Conservation (phyloP, 2,797 vertebrate genomes). For the Anabas testudineus region DNA sequence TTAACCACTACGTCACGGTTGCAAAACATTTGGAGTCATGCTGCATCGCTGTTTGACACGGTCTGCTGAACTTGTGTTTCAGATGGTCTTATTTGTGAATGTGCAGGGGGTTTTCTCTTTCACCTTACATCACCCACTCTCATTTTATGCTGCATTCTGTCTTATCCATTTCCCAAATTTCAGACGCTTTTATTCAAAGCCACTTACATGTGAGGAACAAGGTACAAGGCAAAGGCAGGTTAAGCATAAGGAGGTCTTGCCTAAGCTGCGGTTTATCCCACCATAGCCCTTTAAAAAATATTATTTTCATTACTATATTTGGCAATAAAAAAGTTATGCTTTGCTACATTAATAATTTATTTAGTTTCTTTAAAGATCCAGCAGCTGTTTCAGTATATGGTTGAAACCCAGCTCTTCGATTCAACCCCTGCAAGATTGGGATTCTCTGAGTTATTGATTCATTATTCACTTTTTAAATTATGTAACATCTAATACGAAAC, state of each 20-base stretch:
- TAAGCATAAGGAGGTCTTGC: too few relatives aligned
- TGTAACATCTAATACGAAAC: conserved; percentile 62
- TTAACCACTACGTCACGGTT: neutral
- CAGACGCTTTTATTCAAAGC: too few relatives aligned
- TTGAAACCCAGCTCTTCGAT: conserved; percentile 29
- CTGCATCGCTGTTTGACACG: too few relatives aligned
- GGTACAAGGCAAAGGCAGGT: too few relatives aligned
- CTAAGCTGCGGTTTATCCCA: conserved; percentile 30
- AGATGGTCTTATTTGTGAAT: conserved; percentile 14
- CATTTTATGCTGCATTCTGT: conserved; percentile 48
- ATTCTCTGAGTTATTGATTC: conserved; percentile 53
- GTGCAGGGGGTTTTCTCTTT: conserved; percentile 8
- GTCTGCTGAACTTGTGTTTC: conserved; percentile 17
- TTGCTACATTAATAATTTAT: conserved; percentile 69
- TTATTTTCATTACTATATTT: conserved; percentile 65
- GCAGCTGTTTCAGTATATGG: conserved; percentile 32
- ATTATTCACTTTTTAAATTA: conserved; percentile 70
- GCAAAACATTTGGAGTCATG: neutral
- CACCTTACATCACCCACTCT: conserved; percentile 35
- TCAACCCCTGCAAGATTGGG: conserved; percentile 20
- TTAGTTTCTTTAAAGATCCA: conserved; percentile 37
- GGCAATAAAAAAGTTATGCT: conserved; percentile 64
- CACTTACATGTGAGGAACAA: too few relatives aligned
- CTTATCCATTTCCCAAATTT: conserved; percentile 48
- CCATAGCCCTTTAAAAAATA: conserved; percentile 28